Evolutionary conservation across 2,113 vertebrate species (phyloP), one percentile per base, ranked within the genome.

Genomic region (Petrocephalus microphthalmus): DNA sequence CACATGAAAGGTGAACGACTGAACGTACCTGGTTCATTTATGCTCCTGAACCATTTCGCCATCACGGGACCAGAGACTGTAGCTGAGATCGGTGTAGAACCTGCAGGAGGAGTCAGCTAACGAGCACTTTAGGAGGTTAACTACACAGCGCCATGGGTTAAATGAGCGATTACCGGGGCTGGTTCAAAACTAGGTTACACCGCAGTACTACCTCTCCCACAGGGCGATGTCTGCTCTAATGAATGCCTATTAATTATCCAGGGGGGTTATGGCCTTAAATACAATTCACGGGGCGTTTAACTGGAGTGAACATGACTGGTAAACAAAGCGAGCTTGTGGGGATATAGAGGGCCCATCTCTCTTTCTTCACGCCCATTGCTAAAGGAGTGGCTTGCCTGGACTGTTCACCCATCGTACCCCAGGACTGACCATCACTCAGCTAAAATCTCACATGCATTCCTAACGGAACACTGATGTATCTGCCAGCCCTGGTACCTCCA

Each of bases 211-310:
- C 37, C 51, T 6, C 52, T 81, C 42, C 92, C 82, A 90, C 88
- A 93, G 94, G 92, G 89, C 90, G 78, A 88, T 93, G 92, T 93
- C 94, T 92, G 90, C 90, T 93, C 91, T 94, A 94, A 95, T 94
- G 93, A 95, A 95, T 95, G 93, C 92, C 92, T 91, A 91, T 93
- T 95, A 94, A 95, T 94, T 94, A 93, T 42, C 93, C 91, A 89
- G 90, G 89, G 93, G 93, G 93, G 89, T 89, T 17, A 7, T 86
- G 91, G 93, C 92, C 91, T 94, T 94, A 93, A 94, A 94, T 92
- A 94, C 91, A 93, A 94, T 91, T 94, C 93, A 94, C 93, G 92
- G 91, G 93, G 94, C 92, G 93, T 90, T 94, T 95, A 95, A 94
- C 94, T 93, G 45, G 57, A 92, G 94, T 93, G 92, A 92, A 89